phyloP scores from a whole-genome alignment of 2,888 invertebrate species.

The Epinotia brunnichana region DNA sequence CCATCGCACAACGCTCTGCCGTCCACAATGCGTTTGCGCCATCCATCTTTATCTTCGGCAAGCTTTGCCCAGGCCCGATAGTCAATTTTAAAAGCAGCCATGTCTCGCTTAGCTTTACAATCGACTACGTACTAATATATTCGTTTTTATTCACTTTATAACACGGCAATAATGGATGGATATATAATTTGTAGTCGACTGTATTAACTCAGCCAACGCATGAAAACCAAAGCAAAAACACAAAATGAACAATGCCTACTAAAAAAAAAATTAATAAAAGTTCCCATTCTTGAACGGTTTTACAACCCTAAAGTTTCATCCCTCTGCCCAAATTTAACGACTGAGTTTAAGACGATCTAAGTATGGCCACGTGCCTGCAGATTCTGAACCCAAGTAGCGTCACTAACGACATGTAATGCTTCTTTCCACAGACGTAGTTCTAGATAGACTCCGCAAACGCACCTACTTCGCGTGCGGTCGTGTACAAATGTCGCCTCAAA shows the following conservation, averaged over 20 bases:
- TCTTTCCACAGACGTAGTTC: background rate
- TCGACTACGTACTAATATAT: no score
- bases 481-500: no score
- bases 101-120: no score
- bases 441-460: background rate
- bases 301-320: constrained; percentile 26
- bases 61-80: no score
- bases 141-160: no score
- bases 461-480: background rate
- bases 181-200: no score
- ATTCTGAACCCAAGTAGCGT: constrained; percentile 18
- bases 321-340: constrained; percentile 27
- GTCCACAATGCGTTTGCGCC: no score
- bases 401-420: constrained; percentile 17
- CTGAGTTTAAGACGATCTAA: constrained; percentile 16
- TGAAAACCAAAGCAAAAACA: background rate
- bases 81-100: no score
- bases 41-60: no score
- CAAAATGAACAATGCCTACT: background rate
- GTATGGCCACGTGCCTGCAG: constrained; percentile 24
- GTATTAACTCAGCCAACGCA: no score
- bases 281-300: constrained; percentile 3
- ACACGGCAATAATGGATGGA: no score
- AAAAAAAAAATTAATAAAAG: constrained; percentile 16
- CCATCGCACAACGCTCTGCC: no score